A percentile compares a stretch with the other conserved stretches of the same genome.
phyloP scores from a whole-genome alignment of 2,113 vertebrate species.

The Thryonomys swinderianus region DNA sequence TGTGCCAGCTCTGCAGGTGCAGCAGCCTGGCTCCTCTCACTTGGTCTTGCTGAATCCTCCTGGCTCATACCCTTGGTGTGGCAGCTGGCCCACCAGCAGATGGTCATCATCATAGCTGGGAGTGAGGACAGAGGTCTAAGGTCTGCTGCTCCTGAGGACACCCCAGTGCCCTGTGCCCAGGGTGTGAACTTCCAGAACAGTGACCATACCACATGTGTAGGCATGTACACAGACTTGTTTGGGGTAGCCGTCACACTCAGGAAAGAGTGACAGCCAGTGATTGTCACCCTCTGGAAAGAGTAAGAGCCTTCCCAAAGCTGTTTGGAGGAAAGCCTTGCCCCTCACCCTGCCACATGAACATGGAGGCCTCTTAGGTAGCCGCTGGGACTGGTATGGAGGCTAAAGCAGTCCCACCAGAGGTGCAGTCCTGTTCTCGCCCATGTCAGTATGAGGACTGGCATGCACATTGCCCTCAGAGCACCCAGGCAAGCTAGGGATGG shows the following conservation, averaged over 20 bases:
- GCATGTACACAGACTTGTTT: neutral
- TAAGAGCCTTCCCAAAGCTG: neutral
- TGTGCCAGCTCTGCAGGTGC: neutral
- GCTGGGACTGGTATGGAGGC: neutral
- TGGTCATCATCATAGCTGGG: neutral
- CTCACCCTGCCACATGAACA: neutral
- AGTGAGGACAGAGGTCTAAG: neutral
- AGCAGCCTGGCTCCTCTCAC: neutral
- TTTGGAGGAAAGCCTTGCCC: neutral
- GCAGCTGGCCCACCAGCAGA: neutral
- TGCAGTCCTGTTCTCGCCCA: accelerated
- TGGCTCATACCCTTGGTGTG: neutral
- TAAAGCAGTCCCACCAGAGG: neutral
- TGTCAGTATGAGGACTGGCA: neutral
- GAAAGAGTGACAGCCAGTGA: neutral
- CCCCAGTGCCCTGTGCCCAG: neutral
- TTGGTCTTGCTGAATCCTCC: neutral
- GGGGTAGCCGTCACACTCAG: neutral
- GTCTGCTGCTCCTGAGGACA: no score
- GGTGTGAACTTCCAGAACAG: neutral
- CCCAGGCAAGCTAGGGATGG: neutral
- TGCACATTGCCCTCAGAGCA: neutral
- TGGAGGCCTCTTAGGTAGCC: neutral
- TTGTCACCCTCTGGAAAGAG: neutral
- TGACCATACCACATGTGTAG: neutral